phyloP scores from a whole-genome alignment of 2,888 invertebrate genomes.

The Melanotus villosus region DNA sequence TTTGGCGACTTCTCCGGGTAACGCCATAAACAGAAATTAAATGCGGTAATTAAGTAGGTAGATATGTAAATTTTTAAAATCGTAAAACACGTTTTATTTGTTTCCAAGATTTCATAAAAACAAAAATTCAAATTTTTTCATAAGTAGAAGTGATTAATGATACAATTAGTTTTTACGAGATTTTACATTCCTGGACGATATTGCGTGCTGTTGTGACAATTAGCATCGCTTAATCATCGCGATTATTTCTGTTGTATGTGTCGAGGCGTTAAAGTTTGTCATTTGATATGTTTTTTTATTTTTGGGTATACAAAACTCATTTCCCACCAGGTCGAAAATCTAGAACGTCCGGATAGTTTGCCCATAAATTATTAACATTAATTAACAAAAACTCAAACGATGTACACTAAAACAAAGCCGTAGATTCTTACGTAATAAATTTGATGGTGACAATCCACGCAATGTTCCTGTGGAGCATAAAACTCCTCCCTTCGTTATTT shows the following conservation, averaged over 20 bases:
- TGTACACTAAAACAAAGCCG: not conserved
- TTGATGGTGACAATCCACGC: conserved; percentile 37
- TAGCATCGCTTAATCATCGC: conserved; percentile 12
- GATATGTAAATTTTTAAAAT: no score
- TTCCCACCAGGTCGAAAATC: not conserved
- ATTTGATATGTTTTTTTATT: not conserved
- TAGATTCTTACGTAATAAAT: conserved; percentile 24
- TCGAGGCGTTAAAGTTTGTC: conserved; percentile 5
- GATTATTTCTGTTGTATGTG: not conserved
- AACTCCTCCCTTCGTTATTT: conserved; percentile 7
- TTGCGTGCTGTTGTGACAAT: conserved; percentile 17
- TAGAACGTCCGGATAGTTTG: not conserved
- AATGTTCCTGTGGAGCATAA: conserved; percentile 14
- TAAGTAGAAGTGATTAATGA: conserved; percentile 9
- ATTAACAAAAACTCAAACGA: conserved; percentile 16
- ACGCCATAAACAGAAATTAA: no score
- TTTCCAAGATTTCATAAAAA: not conserved
- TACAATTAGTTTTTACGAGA: conserved; percentile 10
- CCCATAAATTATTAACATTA: conserved; percentile 24
- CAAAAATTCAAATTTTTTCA: conserved; percentile 2
- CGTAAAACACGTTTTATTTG: no score
- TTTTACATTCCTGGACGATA: conserved; percentile 21
- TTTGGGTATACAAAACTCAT: not conserved
- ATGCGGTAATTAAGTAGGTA: no score
- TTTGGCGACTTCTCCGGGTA: no score